Evolutionary conservation across 2,113 vertebrate genomes (phyloP).

Genomic region (Xenopus tropicalis): DNA sequence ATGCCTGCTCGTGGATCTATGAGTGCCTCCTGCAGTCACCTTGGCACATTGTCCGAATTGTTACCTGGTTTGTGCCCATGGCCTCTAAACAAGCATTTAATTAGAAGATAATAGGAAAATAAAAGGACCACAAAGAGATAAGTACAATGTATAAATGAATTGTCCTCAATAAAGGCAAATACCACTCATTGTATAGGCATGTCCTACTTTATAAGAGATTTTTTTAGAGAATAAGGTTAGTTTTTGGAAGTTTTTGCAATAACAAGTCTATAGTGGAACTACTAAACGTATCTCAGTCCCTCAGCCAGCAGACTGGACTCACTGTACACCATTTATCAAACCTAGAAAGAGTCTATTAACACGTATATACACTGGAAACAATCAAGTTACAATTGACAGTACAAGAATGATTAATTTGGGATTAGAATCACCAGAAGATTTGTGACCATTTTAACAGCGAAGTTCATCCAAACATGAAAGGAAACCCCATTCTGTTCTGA

Average conservation of each 20-base stretch:
- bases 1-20: no score
- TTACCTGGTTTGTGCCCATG: no score
- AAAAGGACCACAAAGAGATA: no score
- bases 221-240: neutral
- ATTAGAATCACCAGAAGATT: no score
- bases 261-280: neutral
- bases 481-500: neutral
- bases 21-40: no score
- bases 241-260: neutral
- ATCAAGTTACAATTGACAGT: neutral
- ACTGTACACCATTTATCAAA: neutral
- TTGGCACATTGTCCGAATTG: no score
- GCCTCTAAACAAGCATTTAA: no score
- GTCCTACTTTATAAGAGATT: neutral
- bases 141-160: neutral
- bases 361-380: neutral
- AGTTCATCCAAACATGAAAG: neutral
- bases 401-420: neutral
- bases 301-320: neutral
- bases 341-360: neutral
- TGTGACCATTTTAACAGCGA: no score
- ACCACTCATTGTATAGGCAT: neutral
- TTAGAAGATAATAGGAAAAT: no score
- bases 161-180: neutral
- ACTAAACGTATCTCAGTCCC: neutral